phyloP scores from a whole-genome alignment of 2,113 vertebrate genomes.

The Acrocephalus kingi region DNA sequence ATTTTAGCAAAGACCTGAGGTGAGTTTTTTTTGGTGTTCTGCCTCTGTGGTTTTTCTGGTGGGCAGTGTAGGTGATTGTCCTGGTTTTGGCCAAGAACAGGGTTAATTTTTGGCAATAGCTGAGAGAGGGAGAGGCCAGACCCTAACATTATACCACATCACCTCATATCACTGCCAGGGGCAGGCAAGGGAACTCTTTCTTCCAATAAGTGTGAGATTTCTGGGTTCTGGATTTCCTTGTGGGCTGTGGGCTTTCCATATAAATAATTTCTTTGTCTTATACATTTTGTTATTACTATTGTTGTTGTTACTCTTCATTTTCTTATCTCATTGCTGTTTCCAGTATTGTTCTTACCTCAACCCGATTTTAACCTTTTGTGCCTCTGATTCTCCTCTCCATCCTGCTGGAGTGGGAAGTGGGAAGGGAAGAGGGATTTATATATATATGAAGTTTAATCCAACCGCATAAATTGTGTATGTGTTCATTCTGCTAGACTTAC shows the following conservation, averaged over 20 bases:
- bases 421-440: neutral
- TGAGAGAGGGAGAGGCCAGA: fast-evolving
- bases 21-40: neutral
- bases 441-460: neutral
- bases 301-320: neutral
- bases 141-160: neutral
- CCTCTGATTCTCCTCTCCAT: neutral
- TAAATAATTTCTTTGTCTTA: neutral
- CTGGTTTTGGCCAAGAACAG: neutral
- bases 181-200: neutral
- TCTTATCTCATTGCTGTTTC: neutral
- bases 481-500: neutral
- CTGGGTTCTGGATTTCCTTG: neutral
- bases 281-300: neutral
- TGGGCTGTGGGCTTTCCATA: neutral
- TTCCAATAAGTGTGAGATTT: neutral
- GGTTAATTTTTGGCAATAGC: neutral
- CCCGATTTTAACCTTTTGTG: neutral
- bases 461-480: neutral
- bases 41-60: neutral
- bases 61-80: neutral
- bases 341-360: neutral
- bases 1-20: neutral
- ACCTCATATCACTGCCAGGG: neutral
- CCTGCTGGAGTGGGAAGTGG: neutral